Conservation (phyloP, 2,888 invertebrate genomes). For the Nephrotoma appendiculata region DNA sequence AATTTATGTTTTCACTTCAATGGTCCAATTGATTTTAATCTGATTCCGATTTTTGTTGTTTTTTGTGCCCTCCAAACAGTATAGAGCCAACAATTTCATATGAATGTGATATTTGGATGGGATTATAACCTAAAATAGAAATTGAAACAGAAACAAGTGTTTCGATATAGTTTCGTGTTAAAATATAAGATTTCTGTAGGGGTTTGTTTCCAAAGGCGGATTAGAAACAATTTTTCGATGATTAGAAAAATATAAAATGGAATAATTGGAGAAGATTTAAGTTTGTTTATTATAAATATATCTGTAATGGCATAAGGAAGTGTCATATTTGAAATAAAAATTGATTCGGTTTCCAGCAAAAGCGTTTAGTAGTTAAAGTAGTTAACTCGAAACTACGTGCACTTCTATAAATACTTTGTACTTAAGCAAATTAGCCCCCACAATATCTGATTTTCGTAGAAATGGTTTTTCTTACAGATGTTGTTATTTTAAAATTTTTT, state of each 20-base stretch:
- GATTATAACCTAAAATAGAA: not conserved
- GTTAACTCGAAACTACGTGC: too few species aligned
- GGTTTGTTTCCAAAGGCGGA: not conserved
- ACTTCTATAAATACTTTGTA: too few species aligned
- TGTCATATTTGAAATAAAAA: too few species aligned
- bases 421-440: too few species aligned
- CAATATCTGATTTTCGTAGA: too few species aligned
- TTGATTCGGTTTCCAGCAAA: too few species aligned
- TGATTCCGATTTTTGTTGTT: not conserved
- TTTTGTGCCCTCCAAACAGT: not conserved
- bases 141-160: not conserved
- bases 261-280: not conserved
- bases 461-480: too few species aligned
- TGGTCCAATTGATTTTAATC: not conserved
- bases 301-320: too few species aligned
- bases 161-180: not conserved
- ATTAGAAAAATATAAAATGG: not conserved
- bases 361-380: too few species aligned
- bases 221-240: not conserved
- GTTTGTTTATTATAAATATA: too few species aligned
- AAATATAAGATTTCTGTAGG: not conserved
- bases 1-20: constrained; percentile 3
- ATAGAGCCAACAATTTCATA: not conserved
- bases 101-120: not conserved
- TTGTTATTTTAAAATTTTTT: too few species aligned